These are phyloP conservation scores for Diplosoma virens DNA, from an alignment of 23 tunicate genomes.

Conservation along the genomic window DNA sequence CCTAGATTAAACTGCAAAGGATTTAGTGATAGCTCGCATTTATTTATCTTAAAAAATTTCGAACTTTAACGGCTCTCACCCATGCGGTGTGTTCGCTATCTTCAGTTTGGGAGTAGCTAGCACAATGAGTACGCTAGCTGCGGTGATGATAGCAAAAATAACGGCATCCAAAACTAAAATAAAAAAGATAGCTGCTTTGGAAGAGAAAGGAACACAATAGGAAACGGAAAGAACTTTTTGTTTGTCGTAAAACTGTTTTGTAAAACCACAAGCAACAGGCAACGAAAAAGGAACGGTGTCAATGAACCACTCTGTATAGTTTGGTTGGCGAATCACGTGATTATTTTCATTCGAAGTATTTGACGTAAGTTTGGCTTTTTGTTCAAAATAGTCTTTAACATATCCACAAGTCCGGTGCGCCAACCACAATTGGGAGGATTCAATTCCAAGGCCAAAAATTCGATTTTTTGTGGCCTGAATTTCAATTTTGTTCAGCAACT, in stretches of 20 bases:
- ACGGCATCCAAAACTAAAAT: slow-evolving; percentile 21
- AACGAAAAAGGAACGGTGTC: slow-evolving; percentile 32
- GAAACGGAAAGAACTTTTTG: background rate
- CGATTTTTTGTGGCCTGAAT: background rate
- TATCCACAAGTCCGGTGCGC: slow-evolving; percentile 20
- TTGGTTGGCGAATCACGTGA: background rate
- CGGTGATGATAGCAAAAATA: background rate
- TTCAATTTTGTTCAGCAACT: background rate
- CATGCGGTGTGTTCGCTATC: slow-evolving; percentile 6
- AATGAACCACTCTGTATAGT: slow-evolving; percentile 52
- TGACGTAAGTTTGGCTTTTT: background rate
- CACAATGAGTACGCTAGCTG: slow-evolving; percentile 31
- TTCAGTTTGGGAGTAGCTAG: slow-evolving; percentile 20
- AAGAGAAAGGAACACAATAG: slow-evolving; percentile 26
- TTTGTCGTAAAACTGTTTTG: background rate
- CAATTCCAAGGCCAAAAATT: slow-evolving; percentile 17
- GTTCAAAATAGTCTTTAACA: slow-evolving; percentile 16
- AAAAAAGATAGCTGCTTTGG: slow-evolving; percentile 8
- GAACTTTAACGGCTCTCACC: too few relatives aligned
- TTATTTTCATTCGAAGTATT: background rate
- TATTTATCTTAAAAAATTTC: too few relatives aligned
- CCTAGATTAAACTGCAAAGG: too few relatives aligned
- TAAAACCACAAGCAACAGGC: slow-evolving; percentile 54
- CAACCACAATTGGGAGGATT: background rate
- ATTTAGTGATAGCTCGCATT: too few relatives aligned